Percentiles rank a stretch among this genome's conserved stretches.
Conservation (phyloP, 2,797 vertebrate species). For the Acanthis flammea region DNA sequence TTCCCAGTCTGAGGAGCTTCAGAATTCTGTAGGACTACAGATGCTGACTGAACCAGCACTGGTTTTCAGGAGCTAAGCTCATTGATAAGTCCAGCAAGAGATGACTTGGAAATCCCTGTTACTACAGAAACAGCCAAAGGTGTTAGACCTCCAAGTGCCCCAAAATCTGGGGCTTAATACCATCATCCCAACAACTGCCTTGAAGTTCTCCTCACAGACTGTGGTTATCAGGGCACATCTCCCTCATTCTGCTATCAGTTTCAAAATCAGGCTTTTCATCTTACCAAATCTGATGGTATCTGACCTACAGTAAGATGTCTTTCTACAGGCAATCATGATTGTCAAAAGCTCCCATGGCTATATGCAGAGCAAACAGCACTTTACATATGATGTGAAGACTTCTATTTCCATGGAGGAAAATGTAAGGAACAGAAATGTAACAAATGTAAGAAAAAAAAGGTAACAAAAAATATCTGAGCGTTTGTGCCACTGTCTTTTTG, state of each 20-base stretch:
- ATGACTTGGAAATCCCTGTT: neutral
- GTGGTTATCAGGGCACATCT: neutral
- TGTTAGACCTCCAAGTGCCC: neutral
- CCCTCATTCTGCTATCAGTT: neutral
- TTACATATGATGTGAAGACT: neutral
- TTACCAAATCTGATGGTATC: neutral
- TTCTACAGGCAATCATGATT: neutral
- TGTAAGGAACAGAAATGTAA: neutral
- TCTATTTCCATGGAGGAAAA: neutral
- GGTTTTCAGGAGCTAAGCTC: neutral
- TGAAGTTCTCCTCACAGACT: neutral
- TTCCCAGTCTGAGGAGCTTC: neutral
- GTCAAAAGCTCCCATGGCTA: neutral
- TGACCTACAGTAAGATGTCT: neutral
- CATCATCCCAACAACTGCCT: neutral
- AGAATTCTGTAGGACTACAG: neutral
- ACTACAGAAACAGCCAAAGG: neutral
- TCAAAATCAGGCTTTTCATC: neutral
- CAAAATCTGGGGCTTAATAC: neutral
- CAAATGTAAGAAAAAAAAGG: neutral
- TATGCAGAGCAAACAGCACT: neutral
- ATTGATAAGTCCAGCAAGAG: neutral
- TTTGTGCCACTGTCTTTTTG: neutral
- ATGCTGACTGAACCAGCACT: neutral
- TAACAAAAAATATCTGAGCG: neutral